These are phyloP conservation scores for Crocuta crocuta DNA, from an alignment of 2,113 vertebrate genomes.

Conservation along the genomic window DNA sequence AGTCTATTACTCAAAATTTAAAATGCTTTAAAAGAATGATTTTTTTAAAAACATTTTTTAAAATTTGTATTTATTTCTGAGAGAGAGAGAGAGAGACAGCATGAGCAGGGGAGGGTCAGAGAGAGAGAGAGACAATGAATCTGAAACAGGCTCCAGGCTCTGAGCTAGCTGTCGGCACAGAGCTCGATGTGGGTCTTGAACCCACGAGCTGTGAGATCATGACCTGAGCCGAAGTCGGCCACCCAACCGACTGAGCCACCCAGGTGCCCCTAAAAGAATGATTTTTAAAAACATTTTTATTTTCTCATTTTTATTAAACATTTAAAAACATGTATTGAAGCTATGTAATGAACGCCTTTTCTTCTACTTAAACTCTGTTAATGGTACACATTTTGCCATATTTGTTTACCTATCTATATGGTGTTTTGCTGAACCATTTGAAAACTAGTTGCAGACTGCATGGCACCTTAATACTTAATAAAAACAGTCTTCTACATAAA, in stretches of 20 bases:
- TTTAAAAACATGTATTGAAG: conserved; percentile 6
- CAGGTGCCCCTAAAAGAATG: not conserved
- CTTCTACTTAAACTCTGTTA: not conserved
- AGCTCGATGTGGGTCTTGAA: too few relatives aligned
- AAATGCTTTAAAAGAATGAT: not conserved
- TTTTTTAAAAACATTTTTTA: not conserved
- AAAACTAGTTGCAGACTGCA: not conserved
- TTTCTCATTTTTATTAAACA: not conserved
- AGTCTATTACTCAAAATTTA: not conserved
- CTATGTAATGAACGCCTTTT: not conserved
- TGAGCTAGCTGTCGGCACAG: too few relatives aligned
- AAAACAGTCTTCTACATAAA: not conserved
- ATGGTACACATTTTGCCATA: not conserved
- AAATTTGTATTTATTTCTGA: too few relatives aligned
- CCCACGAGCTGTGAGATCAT: too few relatives aligned
- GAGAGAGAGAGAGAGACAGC: too few relatives aligned
- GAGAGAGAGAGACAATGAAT: too few relatives aligned
- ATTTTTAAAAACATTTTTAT: not conserved
- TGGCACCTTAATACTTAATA: not conserved
- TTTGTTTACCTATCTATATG: not conserved
- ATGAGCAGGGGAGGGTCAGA: too few relatives aligned
- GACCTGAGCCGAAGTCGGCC: too few relatives aligned
- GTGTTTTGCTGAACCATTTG: not conserved
- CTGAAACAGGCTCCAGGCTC: too few relatives aligned
- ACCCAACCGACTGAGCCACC: too few relatives aligned